A percentile compares a stretch with the other conserved stretches of the same genome.
These are phyloP conservation scores for Eonycteris spelaea DNA, from an alignment of 2,113 vertebrate genomes.

Conservation along the genomic window DNA sequence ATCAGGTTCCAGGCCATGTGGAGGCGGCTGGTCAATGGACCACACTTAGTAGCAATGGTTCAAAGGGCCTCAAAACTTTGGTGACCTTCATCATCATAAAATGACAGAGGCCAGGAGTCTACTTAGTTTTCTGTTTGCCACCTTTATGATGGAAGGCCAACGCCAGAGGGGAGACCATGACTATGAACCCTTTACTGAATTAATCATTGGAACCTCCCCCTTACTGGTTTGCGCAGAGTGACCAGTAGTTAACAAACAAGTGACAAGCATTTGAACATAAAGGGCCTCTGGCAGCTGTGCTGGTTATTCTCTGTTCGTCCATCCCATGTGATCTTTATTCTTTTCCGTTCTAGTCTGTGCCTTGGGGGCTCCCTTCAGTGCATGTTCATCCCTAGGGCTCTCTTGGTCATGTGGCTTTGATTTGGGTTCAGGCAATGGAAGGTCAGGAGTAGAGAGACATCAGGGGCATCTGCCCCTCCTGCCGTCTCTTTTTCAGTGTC, in stretches of 20 bases:
- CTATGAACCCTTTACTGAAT: background rate
- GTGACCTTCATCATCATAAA: background rate
- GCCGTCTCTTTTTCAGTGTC: background rate
- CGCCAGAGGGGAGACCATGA: too few relatives aligned
- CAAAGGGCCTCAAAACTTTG: background rate
- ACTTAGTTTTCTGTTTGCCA: background rate
- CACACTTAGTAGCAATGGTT: background rate
- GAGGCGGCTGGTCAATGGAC: background rate
- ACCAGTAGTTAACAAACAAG: background rate
- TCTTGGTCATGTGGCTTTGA: background rate
- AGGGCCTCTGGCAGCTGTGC: background rate
- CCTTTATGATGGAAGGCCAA: background rate
- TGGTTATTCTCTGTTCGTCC: background rate
- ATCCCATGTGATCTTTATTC: background rate
- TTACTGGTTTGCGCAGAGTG: background rate
- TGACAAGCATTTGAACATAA: background rate
- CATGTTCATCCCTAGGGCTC: background rate
- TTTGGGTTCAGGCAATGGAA: background rate
- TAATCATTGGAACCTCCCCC: background rate
- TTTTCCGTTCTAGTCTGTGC: accelerated
- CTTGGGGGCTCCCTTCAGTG: background rate
- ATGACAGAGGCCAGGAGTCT: background rate
- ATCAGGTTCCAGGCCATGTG: background rate
- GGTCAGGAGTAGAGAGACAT: background rate
- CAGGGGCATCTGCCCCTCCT: background rate